Evolutionary conservation across 2,888 invertebrate species (phyloP), one percentile per base, ranked within the genome.

Genomic region (Eupithecia subfuscata): DNA sequence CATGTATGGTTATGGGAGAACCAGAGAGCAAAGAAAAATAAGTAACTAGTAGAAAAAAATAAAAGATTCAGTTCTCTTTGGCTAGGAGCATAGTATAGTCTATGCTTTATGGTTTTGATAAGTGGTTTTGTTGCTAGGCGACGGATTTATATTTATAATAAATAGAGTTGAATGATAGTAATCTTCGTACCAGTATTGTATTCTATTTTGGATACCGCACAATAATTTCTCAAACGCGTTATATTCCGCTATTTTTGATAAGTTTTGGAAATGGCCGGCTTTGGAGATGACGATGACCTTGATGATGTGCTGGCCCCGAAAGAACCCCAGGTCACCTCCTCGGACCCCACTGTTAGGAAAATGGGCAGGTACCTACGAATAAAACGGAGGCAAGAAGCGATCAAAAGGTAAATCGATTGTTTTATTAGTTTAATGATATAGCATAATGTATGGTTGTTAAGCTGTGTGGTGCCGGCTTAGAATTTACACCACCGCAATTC

Each of bases 261-360:
- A 30, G 37, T 37, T 68, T 76, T 65, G 16, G 34, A 40, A 64
- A 91, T 91, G 91, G 87, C 88, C 80, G 86, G 86, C 76, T 90
- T 85, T 78, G 87, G 84, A 9, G 85, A 81, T 69, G 88, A 88
- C 0, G 92, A 92, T 34, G 92, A 93, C 0, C 93, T 92, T 40
- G 94, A 95, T 14, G 91, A 94, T 85, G 90, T 94, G 5, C 83
- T 94, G 81, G 93, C 91, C 11, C 92, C 94, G 0, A 94, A 93
- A 75, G 96, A 96, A 82, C 96, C 96, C 1, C 95, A 96, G 81
- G 92, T 96, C 48, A 95, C 95, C 0, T 97, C 97, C 0, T 84
- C 87, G 7, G 96, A 97, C 88, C 96, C 96, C 12, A 95, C 95
- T 69, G 97, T 97, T 88, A 91, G 97, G 82, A 97, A 97, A 89